Evolutionary conservation across 1,140 invertebrate species (phyloP), one percentile per base, ranked within the genome.

Genomic region (Procambarus virginalis): DNA sequence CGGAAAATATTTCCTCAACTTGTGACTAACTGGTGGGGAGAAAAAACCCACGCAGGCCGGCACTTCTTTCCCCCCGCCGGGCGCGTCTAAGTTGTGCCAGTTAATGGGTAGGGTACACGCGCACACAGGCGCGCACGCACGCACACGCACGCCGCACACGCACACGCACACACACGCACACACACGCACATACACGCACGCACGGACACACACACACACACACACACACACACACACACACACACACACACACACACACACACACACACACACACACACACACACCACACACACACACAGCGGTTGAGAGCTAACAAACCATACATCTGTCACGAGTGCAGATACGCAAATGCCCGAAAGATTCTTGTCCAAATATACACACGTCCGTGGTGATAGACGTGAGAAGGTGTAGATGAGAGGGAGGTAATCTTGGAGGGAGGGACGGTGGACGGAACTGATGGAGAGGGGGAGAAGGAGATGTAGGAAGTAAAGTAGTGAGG

Each of bases 231-330:
- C 68, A 89, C 80, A 80, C 78, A 70, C 87, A 83, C 87, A 80
- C 78, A 70, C 87, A 83, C 87, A 80, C 78, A 70, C 87, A 83
- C 87, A 80, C 78, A 70, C 87, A 83, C 87, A 80, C 78, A 70
- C 87, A 83, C 87, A 48, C 45, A 78, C 46, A n/a, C 76, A 78
- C 76, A 51, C 76, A 80, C 78, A 70, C 80, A 83, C 87, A 80
- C 78, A 70, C 87, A 83, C 87, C 34, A 34, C 34, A 1, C 34
- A 34, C 34, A 34, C 87, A 82, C 86, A 83, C 79, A 77, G 81
- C 87, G 87, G 87, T 84, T 89, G 87, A 77, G 87, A 83, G 64
- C 88, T 89, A 89, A 89, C 88, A 89, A 84, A 84, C 88, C 81
- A 75, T 89, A 89, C 84, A 89, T 89, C 88, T 89, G 88, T 89